phyloP scores from a whole-genome alignment of 2,888 invertebrate species.

The Hyposoter didymator region DNA sequence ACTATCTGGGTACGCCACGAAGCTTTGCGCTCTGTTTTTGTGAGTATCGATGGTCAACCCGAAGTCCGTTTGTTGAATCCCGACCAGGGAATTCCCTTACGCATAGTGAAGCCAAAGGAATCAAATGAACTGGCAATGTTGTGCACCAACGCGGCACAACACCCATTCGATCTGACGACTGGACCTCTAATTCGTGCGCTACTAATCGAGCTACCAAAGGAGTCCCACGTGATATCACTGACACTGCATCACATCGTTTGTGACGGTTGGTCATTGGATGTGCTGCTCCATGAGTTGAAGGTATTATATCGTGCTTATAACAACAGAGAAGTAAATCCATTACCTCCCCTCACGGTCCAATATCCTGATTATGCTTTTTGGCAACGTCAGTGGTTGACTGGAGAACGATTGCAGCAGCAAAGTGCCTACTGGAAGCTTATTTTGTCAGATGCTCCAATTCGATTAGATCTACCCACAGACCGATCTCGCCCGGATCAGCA shows the following conservation, averaged over 20 bases:
- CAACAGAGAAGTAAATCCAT: background rate
- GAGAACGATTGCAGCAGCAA: slow-evolving; percentile 5
- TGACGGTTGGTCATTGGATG: slow-evolving; percentile 25
- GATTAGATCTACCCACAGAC: slow-evolving; percentile 16
- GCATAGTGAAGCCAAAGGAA: background rate
- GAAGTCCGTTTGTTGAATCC: background rate
- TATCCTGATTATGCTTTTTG: slow-evolving; percentile 32
- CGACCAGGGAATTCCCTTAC: background rate
- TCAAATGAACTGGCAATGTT: background rate
- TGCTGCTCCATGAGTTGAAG: background rate
- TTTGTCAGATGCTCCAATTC: slow-evolving; percentile 18
- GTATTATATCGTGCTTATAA: background rate
- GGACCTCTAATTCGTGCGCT: slow-evolving; percentile 29
- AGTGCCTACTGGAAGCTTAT: slow-evolving; percentile 11
- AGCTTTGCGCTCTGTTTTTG: slow-evolving; percentile 23
- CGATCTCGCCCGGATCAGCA: slow-evolving; percentile 8
- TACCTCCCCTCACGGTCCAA: slow-evolving; percentile 16
- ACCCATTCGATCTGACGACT: background rate
- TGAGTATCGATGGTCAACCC: slow-evolving; percentile 7
- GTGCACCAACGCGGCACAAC: background rate
- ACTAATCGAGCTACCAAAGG: background rate
- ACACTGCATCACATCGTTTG: slow-evolving; percentile 23
- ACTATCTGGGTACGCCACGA: slow-evolving; percentile 17
- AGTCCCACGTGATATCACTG: background rate
- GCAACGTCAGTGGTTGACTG: slow-evolving; percentile 27